Percentiles rank a stretch among this genome's conserved stretches.
Evolutionary conservation across 35 echinoderm and acorn worm species (phyloP).

Genomic region (Anneissia japonica): DNA sequence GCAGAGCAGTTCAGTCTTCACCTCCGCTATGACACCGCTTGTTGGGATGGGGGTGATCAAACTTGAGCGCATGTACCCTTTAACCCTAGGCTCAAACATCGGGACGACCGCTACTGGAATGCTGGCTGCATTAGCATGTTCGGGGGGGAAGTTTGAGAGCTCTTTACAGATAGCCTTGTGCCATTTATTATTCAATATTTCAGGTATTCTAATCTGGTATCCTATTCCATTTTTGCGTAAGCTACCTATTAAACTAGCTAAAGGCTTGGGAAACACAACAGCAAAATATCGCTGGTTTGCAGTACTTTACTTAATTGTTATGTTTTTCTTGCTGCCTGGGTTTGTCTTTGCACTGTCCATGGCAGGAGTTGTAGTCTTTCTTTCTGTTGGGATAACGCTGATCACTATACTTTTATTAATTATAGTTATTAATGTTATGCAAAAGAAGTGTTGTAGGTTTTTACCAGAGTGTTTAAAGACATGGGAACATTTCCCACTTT

Average conservation of each 20-base stretch:
- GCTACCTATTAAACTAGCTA: constrained; percentile 66
- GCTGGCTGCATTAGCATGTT: constrained; percentile 68
- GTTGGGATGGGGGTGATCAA: constrained; percentile 51
- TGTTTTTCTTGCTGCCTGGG: constrained; percentile 70
- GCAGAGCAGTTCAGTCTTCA: constrained; percentile 56
- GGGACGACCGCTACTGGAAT: constrained; percentile 84
- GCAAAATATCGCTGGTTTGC: constrained; percentile 95
- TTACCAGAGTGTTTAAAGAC: constrained; percentile 43
- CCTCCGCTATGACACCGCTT: constrained; percentile 46
- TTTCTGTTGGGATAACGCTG: constrained; percentile 39
- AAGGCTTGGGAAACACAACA: constrained; percentile 81
- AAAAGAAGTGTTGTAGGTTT: constrained; percentile 40
- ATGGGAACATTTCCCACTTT: constrained; percentile 75
- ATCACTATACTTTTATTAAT: constrained; percentile 43
- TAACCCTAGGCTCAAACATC: constrained; percentile 88
- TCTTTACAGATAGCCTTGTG: constrained; percentile 86
- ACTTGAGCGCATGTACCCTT: constrained; percentile 76
- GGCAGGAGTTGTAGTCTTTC: constrained; percentile 37
- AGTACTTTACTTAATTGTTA: constrained; percentile 73
- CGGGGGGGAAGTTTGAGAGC: constrained; percentile 57
- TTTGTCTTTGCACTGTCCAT: constrained; percentile 74
- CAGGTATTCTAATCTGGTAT: constrained; percentile 88
- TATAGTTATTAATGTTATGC: constrained; percentile 62
- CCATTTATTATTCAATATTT: constrained; percentile 89
- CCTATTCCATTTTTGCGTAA: constrained; percentile 70